phyloP scores from a whole-genome alignment of 2,888 invertebrate genomes.

The Latheticus oryzae region DNA sequence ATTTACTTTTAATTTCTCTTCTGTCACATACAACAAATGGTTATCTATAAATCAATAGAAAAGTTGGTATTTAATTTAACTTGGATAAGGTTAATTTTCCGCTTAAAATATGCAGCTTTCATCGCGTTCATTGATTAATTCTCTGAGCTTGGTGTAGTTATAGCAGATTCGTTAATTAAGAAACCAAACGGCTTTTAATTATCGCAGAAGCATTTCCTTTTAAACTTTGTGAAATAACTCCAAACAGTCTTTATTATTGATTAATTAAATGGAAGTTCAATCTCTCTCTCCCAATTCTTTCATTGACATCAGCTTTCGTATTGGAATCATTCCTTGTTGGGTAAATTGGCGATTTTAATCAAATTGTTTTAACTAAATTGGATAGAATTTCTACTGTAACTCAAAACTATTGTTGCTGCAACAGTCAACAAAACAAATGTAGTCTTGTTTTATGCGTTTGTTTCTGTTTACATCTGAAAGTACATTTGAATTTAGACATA shows the following conservation, averaged over 20 bases:
- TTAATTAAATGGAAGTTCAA: conserved; percentile 24
- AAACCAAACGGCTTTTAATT: conserved; percentile 29
- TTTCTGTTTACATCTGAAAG: too few relatives aligned
- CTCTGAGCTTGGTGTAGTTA: too few relatives aligned
- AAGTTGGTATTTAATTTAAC: too few relatives aligned
- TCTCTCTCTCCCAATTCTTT: conserved; percentile 4
- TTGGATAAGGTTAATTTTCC: too few relatives aligned
- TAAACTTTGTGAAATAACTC: conserved; percentile 11
- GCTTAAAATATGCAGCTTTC: conserved; percentile 1
- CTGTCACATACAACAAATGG: too few relatives aligned
- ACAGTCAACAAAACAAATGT: too few relatives aligned
- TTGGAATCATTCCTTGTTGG: conserved; percentile 17
- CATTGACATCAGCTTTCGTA: conserved; percentile 10
- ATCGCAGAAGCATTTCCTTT: conserved; percentile 16
- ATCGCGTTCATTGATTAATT: conserved; percentile 6
- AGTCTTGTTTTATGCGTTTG: too few relatives aligned
- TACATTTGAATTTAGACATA: too few relatives aligned
- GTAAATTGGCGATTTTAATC: conserved; percentile 17
- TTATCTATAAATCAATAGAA: too few relatives aligned
- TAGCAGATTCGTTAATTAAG: conserved; percentile 17
- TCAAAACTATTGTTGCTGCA: too few relatives aligned
- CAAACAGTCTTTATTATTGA: conserved; percentile 15
- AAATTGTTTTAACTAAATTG: conserved; percentile 13
- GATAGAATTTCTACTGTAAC: conserved; percentile 3
- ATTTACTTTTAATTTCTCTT: too few relatives aligned